Evolutionary conservation across 2,113 vertebrate genomes (phyloP).

Genomic region (Atractosteus spatula): DNA sequence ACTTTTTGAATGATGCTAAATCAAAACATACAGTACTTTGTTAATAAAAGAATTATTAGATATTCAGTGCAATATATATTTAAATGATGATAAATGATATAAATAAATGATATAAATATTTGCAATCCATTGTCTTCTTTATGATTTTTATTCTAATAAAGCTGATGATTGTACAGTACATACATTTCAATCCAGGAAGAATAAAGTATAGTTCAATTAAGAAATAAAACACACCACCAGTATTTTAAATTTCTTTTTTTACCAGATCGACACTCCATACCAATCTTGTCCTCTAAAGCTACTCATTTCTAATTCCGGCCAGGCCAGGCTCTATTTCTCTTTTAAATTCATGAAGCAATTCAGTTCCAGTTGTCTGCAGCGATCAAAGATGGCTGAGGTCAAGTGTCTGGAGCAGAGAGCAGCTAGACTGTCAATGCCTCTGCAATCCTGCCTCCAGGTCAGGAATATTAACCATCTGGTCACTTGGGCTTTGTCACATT

Average conservation of each 20-base stretch:
- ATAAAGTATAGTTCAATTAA: too few species aligned
- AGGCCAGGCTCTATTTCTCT: conserved; percentile 6
- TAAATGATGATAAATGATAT: too few species aligned
- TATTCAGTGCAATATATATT: too few species aligned
- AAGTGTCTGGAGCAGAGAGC: conserved; percentile 34
- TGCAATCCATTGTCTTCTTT: too few species aligned
- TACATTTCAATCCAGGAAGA: too few species aligned
- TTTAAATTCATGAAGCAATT: conserved; percentile 38
- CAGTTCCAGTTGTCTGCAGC: conserved; percentile 37
- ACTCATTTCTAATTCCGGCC: conserved; percentile 3
- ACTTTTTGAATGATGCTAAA: too few species aligned
- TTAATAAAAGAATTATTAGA: too few species aligned
- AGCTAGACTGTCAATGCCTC: conserved; percentile 47
- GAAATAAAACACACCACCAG: too few species aligned
- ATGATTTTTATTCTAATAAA: too few species aligned
- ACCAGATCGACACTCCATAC: neutral
- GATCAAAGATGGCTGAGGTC: conserved; percentile 45
- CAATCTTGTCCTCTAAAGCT: neutral
- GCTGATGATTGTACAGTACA: too few species aligned
- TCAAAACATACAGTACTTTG: too few species aligned
- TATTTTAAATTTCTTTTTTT: too few species aligned
- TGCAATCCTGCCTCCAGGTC: conserved; percentile 39
- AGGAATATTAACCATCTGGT: conserved; percentile 45
- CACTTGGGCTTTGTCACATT: conserved; percentile 30
- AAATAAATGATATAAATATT: neutral